phyloP scores from a whole-genome alignment of 2,888 invertebrate species.

The Onthophagus sagittarius region DNA sequence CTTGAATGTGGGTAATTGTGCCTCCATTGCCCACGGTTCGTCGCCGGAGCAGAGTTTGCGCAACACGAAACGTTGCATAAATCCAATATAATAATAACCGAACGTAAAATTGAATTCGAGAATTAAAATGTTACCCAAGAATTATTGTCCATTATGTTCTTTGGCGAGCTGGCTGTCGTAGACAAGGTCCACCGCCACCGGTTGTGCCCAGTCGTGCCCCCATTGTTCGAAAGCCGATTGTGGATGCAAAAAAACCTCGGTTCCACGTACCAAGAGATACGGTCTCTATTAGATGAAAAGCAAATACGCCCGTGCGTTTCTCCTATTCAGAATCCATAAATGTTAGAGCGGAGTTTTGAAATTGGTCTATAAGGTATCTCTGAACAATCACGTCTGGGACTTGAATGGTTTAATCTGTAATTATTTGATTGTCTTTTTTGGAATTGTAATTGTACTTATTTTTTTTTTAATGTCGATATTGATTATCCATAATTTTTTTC shows the following conservation, averaged over 20 bases:
- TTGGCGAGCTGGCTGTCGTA: background rate
- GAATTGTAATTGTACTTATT: background rate
- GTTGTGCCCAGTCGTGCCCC: constrained; percentile 1
- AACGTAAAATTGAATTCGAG: constrained; percentile 26
- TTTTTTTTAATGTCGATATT: too few species aligned
- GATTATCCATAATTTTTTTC: too few species aligned
- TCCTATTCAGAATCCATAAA: background rate
- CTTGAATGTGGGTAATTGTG: background rate
- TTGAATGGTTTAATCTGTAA: background rate
- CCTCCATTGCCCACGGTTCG: background rate
- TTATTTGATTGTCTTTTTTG: background rate
- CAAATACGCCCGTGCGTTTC: background rate
- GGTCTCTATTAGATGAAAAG: background rate
- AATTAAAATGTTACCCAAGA: constrained; percentile 32
- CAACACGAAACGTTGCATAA: constrained; percentile 11
- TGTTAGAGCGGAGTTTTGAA: background rate
- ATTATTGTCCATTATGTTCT: constrained; percentile 24
- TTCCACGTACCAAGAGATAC: background rate
- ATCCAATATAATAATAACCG: constrained; percentile 18
- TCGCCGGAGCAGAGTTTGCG: background rate
- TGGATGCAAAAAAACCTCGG: background rate
- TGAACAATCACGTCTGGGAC: background rate
- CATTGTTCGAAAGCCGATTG: constrained; percentile 6
- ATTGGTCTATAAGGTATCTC: background rate
- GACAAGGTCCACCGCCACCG: constrained; percentile 8